Percentiles rank a stretch among this genome's conserved stretches.
phyloP scores from a whole-genome alignment of 2,797 vertebrate species.

The Megalops cyprinoides region DNA sequence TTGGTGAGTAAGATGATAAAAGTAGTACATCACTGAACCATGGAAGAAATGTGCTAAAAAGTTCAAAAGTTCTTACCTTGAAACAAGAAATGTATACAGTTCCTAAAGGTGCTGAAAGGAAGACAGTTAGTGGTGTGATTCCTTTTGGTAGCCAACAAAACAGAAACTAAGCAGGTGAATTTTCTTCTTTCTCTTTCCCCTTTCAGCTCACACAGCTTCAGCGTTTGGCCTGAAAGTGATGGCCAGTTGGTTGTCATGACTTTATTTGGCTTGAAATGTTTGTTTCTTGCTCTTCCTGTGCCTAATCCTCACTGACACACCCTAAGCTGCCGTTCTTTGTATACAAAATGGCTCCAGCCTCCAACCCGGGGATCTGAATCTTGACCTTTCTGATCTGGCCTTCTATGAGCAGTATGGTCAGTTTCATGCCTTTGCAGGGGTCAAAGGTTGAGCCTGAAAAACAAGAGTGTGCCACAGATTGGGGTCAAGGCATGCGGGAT shows the following conservation, averaged over 20 bases:
- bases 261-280: not conserved
- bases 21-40: too few relatives aligned
- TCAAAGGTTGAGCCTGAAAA: constrained; percentile 14
- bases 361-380: not conserved
- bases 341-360: not conserved
- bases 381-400: not conserved
- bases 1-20: too few relatives aligned
- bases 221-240: not conserved
- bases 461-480: not conserved
- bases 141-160: too few relatives aligned
- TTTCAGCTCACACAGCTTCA: too few relatives aligned
- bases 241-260: not conserved
- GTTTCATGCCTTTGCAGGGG: not conserved
- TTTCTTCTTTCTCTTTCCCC: too few relatives aligned
- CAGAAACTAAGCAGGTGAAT: too few relatives aligned
- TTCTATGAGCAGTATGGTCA: not conserved
- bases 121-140: too few relatives aligned
- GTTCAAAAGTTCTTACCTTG: too few relatives aligned
- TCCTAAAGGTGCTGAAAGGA: too few relatives aligned
- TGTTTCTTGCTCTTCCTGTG: not conserved
- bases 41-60: too few relatives aligned
- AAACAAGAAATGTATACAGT: too few relatives aligned
- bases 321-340: not conserved
- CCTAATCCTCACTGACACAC: not conserved
- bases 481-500: constrained; percentile 14